Evolutionary conservation across 2,888 invertebrate species (phyloP).

Genomic region (Diplolepis rosae): DNA sequence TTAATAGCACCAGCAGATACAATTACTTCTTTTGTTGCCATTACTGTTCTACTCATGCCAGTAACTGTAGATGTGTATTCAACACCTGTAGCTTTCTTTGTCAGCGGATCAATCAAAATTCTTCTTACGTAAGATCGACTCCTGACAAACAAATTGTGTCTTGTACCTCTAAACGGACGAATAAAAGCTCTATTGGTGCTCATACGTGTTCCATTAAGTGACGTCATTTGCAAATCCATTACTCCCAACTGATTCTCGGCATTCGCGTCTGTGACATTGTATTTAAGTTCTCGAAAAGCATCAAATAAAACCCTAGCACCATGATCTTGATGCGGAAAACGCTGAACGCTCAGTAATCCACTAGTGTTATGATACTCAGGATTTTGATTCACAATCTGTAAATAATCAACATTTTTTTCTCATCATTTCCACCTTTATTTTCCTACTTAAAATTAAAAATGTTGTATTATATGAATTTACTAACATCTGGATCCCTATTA

Average conservation of each 20-base stretch:
- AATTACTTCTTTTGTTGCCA: slow-evolving; percentile 1
- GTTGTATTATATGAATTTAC: background rate
- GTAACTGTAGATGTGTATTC: background rate
- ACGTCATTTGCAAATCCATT: background rate
- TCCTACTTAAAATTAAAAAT: background rate
- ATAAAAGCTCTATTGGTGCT: slow-evolving; percentile 7
- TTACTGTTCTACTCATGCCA: background rate
- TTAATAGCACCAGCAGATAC: background rate
- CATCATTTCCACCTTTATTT: background rate
- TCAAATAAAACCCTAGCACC: background rate
- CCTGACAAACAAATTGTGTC: background rate
- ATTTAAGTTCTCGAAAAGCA: background rate
- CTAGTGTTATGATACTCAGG: slow-evolving; percentile 83
- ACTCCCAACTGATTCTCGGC: background rate
- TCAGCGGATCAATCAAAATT: background rate
- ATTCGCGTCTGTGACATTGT: background rate
- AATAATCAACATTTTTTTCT: background rate
- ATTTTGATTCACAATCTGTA: slow-evolving; percentile 64
- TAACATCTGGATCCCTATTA: slow-evolving; percentile 76
- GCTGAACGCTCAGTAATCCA: slow-evolving; percentile 86
- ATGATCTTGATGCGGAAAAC: background rate
- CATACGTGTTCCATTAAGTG: background rate
- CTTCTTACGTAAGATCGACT: background rate
- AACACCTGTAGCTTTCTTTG: slow-evolving; percentile 1
- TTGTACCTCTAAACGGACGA: background rate